phyloP scores from a whole-genome alignment of 2,797 vertebrate species.

The Cynopterus sphinx region DNA sequence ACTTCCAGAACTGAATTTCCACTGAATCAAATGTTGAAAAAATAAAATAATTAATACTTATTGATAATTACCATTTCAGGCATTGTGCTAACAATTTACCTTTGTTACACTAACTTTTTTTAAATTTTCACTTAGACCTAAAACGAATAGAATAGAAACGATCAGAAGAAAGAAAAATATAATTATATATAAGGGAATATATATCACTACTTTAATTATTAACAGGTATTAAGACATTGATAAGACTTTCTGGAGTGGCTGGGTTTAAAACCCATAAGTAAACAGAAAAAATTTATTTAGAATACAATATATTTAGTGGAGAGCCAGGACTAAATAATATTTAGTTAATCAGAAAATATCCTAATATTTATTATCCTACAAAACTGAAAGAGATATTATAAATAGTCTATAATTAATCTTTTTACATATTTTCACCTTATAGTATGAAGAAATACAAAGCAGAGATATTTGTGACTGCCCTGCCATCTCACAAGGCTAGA shows the following conservation, averaged over 20 bases:
- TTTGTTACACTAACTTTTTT: background rate
- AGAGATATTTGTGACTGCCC: background rate
- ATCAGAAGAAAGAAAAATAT: background rate
- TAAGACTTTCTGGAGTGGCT: background rate
- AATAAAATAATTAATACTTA: background rate
- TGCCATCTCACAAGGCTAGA: background rate
- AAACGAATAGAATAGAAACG: background rate
- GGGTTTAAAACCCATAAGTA: background rate
- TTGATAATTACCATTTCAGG: background rate
- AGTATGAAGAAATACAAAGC: background rate
- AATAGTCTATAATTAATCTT: background rate
- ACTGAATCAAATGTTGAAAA: background rate
- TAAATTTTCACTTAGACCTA: background rate
- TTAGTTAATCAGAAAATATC: background rate
- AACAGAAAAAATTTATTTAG: background rate
- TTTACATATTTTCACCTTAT: background rate
- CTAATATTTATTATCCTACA: background rate
- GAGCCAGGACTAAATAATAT: background rate
- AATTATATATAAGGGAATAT: background rate
- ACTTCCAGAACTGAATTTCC: background rate
- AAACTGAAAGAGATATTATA: background rate
- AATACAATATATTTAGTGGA: background rate
- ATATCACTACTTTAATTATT: background rate
- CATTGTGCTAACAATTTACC: background rate
- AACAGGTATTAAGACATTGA: background rate